Conservation (phyloP, 2,797 vertebrate genomes). For the Hylomyscus alleni region DNA sequence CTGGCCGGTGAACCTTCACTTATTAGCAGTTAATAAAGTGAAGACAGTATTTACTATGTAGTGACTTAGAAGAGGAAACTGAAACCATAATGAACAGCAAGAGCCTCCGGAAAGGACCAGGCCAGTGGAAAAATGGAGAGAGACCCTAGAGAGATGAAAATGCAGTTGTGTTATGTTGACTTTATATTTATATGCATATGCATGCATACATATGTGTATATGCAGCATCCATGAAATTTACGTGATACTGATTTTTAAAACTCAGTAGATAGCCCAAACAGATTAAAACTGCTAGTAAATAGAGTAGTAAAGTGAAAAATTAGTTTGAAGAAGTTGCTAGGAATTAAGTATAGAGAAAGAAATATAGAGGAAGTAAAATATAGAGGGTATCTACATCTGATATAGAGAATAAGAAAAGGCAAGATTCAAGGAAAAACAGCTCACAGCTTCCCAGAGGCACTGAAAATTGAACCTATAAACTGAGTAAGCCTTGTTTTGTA, state of each 20-base stretch:
- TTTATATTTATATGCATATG: not conserved
- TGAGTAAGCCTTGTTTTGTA: slow-evolving; percentile 11
- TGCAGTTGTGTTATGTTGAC: not conserved
- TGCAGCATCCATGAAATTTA: not conserved
- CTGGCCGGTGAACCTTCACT: not conserved
- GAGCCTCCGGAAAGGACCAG: not conserved
- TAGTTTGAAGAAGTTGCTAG: slow-evolving; percentile 39
- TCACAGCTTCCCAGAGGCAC: slow-evolving; percentile 18
- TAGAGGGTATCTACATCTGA: not conserved
- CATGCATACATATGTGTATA: not conserved
- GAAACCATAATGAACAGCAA: not conserved
- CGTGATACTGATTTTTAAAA: slow-evolving; percentile 17
- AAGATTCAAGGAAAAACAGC: not conserved
- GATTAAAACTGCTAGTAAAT: not conserved
- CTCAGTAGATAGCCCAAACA: not conserved
- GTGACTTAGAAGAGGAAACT: slow-evolving; percentile 42
- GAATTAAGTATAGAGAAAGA: slow-evolving; percentile 1
- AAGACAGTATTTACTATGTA: slow-evolving; percentile 23
- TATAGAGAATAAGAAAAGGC: not conserved
- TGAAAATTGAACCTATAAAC: not conserved
- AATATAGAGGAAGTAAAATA: not conserved
- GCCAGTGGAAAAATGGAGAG: not conserved
- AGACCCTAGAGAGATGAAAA: slow-evolving; percentile 25
- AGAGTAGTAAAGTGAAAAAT: slow-evolving; percentile 17
- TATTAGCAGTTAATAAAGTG: slow-evolving; percentile 57